Evolutionary conservation across 2,888 invertebrate genomes (phyloP).

Genomic region (Heteropelma amictum): DNA sequence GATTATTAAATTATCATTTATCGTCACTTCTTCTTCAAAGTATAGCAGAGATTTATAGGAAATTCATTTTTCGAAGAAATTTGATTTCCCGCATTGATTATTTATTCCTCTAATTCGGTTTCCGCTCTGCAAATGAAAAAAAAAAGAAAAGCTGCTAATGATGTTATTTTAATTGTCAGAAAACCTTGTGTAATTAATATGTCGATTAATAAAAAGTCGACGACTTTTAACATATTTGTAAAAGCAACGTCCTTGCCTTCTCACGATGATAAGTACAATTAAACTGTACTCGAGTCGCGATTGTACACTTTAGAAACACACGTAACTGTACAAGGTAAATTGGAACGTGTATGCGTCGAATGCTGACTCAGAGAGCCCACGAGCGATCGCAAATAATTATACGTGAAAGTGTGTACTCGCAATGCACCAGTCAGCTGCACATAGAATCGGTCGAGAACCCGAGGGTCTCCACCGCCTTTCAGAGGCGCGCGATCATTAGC

Average conservation of each 20-base stretch:
- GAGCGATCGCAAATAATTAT: slow-evolving; percentile 47
- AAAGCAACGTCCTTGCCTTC: not conserved
- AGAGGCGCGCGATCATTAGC: not conserved
- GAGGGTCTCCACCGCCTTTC: not conserved
- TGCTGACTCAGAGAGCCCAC: slow-evolving; percentile 45
- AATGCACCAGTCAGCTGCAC: slow-evolving; percentile 1
- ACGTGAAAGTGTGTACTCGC: slow-evolving; percentile 37
- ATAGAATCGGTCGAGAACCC: slow-evolving; percentile 10
- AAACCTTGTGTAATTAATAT: not conserved
- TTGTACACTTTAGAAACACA: not conserved
- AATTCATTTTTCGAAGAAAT: too few relatives aligned
- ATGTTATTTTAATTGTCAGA: not conserved
- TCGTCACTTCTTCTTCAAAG: too few relatives aligned
- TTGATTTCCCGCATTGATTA: too few relatives aligned
- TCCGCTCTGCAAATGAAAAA: too few relatives aligned
- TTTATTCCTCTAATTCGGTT: too few relatives aligned
- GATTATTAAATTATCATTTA: too few relatives aligned
- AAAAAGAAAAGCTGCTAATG: too few relatives aligned
- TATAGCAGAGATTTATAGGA: too few relatives aligned
- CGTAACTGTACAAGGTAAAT: slow-evolving; percentile 28
- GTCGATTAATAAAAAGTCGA: not conserved
- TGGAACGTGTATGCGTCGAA: slow-evolving; percentile 27
- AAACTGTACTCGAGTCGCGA: not conserved
- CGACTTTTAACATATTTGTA: not conserved
- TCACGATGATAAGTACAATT: not conserved